Evolutionary conservation across 2,797 vertebrate genomes (phyloP), one percentile per base, ranked within the genome.

Genomic region (Periophthalmus magnuspinnatus): DNA sequence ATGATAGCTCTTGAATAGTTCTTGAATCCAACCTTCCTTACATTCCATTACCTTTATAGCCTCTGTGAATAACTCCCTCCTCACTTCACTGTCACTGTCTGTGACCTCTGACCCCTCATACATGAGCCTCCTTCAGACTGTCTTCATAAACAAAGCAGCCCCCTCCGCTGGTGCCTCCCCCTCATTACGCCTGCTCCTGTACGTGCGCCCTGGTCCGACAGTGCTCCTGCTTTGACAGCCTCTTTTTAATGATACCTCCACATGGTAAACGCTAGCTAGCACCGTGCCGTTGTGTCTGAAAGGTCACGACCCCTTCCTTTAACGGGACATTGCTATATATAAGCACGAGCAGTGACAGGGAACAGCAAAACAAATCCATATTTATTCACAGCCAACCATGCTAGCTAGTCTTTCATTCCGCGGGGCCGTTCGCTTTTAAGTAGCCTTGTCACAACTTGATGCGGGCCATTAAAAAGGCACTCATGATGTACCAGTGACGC

Each of bases 61-160:
- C 16, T 65, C 63, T 33, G 28, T 0, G 3, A 28, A 47, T 52
- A 65, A 32, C 62, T 62, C 47, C 22, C 45, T 50, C 47, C 28
- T 33, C 62, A 19, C 63, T 65, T 10, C 8, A 2, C 63, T 65
- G 63, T 52, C 63, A 65, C 63, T 24, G 45, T 33, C 45, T 33
- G 16, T 76, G 82, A 85, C 86, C 86, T 81, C 64, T 78, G 66
- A 71, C 86, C 80, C 81, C 79, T 76, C 72, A 80, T 81, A 85
- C 84, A 86, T 77, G 74, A 75, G 78, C 68, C 76, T 82, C 78
- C 88, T n/a, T 88, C 67, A 74, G 70, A 82, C 74, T 72, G 84
- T 71, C 87, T 86, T 84, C 85, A 85, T 90, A 92, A 92, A 90
- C 90, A 92, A 91, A 88, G 86, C 84, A 76, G 78, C 74, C 11